Base-by-base conservation (phyloP, 1,140 invertebrate species). In the Drosophila athabasca region DNA sequence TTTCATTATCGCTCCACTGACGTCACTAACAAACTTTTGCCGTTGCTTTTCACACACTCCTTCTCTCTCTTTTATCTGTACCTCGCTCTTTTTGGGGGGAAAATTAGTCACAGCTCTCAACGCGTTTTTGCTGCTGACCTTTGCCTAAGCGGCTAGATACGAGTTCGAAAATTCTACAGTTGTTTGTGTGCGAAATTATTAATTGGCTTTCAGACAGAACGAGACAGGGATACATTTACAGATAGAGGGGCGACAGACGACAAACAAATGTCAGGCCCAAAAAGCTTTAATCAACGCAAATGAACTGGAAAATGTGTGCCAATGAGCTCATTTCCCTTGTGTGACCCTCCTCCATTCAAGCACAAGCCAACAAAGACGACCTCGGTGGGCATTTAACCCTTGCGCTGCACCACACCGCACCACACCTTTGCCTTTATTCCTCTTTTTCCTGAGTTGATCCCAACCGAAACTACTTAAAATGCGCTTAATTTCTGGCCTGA, bases 271-370 rank as follows among this genome's bases (percentile, higher is more conserved):
- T 52, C 29, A 54, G 51, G 62, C 71, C 50, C 11, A 43, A 67
- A 77, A 61, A 65, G 78, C 60, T 80, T 87, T 85, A 85, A 87
- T 87, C 83, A 87, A 87, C 82, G 83, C 66, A 87, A 87, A 87
- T 87, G 82, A 85, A 87, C 78, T 76, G 82, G 83, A 87, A 87
- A 87, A 87, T 87, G 83, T 87, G 81, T 78, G 78, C 74, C 66
- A 85, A 88, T 87, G 82, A 87, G 82, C 83, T 87, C 82, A 87
- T 87, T 87, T 87, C 82, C 82, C 65, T 78, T 80, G 62, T 67
- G 46, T 85, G 71, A 84, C 80, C 80, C 17, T 19, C 17, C 17
- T 19, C 17, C 65, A 77, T 69, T 57, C 68, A 74, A 60, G 55
- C 59, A 35, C 9, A 24, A 2, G 3, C 22, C 66, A 76, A 79